Evolutionary conservation across 2,888 invertebrate species (phyloP).

Genomic region (Physocephala rufipes): DNA sequence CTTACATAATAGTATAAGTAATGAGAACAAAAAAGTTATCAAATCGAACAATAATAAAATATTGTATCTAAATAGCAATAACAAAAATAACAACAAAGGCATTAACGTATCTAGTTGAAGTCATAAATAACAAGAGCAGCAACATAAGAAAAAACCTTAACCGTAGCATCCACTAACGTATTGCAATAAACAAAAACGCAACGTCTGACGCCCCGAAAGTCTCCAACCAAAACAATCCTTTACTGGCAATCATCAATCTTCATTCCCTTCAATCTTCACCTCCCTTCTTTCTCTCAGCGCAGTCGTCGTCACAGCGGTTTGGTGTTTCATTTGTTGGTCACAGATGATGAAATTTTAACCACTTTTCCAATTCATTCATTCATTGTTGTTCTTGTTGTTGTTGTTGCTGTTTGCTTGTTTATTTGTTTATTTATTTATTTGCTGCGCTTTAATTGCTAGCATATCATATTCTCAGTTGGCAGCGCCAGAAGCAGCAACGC

Average conservation of each 20-base stretch:
- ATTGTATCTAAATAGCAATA: not conserved
- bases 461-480: conserved; percentile 20
- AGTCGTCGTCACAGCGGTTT: not conserved
- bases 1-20: not conserved
- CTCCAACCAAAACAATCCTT: conserved; percentile 15
- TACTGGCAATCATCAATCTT: conserved; percentile 20
- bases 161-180: not conserved
- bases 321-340: not conserved
- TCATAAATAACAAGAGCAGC: not conserved
- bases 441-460: conserved; percentile 28
- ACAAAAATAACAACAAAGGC: not conserved
- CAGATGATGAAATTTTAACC: not conserved
- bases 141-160: too few relatives aligned
- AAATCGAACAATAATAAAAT: not conserved
- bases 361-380: conserved; percentile 6
- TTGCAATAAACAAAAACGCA: not conserved
- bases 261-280: too few relatives aligned
- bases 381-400: not conserved
- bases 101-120: not conserved
- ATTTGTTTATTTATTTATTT: too few relatives aligned
- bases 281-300: not conserved
- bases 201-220: not conserved
- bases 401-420: conserved; percentile 16
- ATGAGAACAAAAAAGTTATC: too few relatives aligned
- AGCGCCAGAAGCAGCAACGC: not conserved